Evolutionary conservation across 2,888 invertebrate genomes (phyloP).

Genomic region (Ectropis crepuscularia): DNA sequence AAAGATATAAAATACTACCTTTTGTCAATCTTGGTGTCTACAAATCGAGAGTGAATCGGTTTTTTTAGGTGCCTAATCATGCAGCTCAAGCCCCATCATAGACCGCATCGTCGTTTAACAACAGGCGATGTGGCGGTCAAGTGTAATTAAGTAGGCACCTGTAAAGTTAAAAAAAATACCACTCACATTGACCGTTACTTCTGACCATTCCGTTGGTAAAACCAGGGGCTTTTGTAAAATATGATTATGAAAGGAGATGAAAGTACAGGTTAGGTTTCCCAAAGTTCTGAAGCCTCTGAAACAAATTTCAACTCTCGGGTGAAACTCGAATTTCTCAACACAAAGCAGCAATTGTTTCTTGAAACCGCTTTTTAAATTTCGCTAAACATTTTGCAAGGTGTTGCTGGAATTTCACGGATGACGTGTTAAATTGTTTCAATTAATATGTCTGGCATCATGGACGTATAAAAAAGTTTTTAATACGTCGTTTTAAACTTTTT

Average conservation of each 20-base stretch:
- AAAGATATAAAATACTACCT: too few relatives aligned
- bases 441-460: background rate
- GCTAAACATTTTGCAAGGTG: constrained; percentile 39
- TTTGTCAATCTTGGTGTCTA: too few relatives aligned
- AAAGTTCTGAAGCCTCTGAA: constrained; percentile 71
- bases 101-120: too few relatives aligned
- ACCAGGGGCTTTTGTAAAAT: constrained; percentile 43
- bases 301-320: constrained; percentile 59
- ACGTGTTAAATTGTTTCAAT: constrained; percentile 4
- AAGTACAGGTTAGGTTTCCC: constrained; percentile 63
- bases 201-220: constrained; percentile 14
- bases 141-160: too few relatives aligned
- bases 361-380: constrained; percentile 54
- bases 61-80: too few relatives aligned
- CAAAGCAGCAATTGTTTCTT: constrained; percentile 54
- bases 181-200: too few relatives aligned
- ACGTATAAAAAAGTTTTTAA: too few relatives aligned
- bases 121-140: too few relatives aligned
- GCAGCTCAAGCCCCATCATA: too few relatives aligned
- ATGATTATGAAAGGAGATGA: constrained; percentile 58
- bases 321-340: constrained; percentile 61
- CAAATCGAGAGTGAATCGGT: too few relatives aligned
- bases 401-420: constrained; percentile 10
- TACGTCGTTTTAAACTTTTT: too few relatives aligned
- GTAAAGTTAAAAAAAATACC: too few relatives aligned